A percentile compares a stretch with the other conserved stretches of the same genome.
phyloP scores from a whole-genome alignment of 2,888 invertebrate species.

The Pseudococcus viburni region DNA sequence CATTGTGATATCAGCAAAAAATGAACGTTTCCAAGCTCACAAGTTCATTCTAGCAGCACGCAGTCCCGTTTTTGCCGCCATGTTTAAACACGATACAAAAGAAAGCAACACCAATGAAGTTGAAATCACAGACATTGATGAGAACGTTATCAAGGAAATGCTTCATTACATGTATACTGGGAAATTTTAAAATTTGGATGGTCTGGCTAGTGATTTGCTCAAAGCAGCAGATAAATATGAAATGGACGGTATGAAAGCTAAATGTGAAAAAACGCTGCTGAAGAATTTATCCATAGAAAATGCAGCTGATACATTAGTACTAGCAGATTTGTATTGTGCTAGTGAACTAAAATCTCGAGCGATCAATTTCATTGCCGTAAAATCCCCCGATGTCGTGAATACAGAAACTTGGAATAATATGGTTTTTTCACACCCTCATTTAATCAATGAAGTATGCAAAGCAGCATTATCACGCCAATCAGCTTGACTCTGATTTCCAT shows the following conservation, averaged over 20 bases:
- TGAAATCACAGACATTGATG: background rate
- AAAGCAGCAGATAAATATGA: background rate
- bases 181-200: background rate
- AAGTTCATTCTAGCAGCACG: background rate
- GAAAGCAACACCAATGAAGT: background rate
- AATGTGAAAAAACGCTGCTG: background rate
- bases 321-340: background rate
- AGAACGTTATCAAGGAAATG: background rate
- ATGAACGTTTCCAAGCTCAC: background rate
- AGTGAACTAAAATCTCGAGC: constrained; percentile 95
- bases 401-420: constrained; percentile 98
- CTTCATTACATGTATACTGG: background rate
- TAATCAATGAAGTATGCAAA: constrained; percentile 98
- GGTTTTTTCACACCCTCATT: constrained; percentile 96
- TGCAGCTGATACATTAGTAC: background rate
- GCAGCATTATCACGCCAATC: constrained; percentile 97
- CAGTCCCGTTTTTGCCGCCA: background rate
- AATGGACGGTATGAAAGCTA: background rate
- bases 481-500: no score
- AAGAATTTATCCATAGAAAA: background rate
- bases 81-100: background rate
- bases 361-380: constrained; percentile 98
- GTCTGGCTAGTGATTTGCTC: background rate
- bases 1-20: background rate
- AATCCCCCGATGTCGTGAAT: constrained; percentile 99